Evolutionary conservation across 1,140 invertebrate genomes (phyloP).

Genomic region (Euwallacea similis): DNA sequence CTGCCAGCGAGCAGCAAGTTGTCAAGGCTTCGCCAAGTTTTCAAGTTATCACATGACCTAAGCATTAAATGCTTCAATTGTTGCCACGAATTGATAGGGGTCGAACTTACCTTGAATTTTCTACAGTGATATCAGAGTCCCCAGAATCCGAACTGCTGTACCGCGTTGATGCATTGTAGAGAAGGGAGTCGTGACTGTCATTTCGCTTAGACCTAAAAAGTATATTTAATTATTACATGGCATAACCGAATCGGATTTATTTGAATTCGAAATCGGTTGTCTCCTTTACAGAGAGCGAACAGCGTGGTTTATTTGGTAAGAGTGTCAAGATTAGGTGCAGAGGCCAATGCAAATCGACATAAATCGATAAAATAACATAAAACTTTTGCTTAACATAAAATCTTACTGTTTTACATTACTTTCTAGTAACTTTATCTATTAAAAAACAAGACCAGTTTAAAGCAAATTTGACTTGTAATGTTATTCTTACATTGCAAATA

Average conservation of each 20-base stretch:
- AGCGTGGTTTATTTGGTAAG: neutral
- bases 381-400: too few species aligned
- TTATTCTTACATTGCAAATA: too few species aligned
- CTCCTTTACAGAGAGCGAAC: neutral
- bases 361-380: too few species aligned
- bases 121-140: slow-evolving; percentile 49
- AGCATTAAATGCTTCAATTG: slow-evolving; percentile 23
- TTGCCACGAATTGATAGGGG: neutral
- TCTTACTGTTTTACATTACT: too few species aligned
- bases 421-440: too few species aligned
- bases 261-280: too few species aligned
- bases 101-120: slow-evolving; percentile 36
- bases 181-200: slow-evolving; percentile 38
- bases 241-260: too few species aligned
- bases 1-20: slow-evolving; percentile 48
- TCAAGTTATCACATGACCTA: slow-evolving; percentile 51
- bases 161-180: slow-evolving; percentile 39
- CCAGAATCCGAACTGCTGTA: slow-evolving; percentile 44
- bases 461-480: too few species aligned
- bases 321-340: neutral
- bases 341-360: too few species aligned
- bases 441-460: too few species aligned
- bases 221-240: neutral
- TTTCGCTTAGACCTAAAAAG: slow-evolving; percentile 33
- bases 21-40: slow-evolving; percentile 58